Base-by-base conservation (phyloP, 2,888 invertebrate species). In the Harpalus rubripes region DNA sequence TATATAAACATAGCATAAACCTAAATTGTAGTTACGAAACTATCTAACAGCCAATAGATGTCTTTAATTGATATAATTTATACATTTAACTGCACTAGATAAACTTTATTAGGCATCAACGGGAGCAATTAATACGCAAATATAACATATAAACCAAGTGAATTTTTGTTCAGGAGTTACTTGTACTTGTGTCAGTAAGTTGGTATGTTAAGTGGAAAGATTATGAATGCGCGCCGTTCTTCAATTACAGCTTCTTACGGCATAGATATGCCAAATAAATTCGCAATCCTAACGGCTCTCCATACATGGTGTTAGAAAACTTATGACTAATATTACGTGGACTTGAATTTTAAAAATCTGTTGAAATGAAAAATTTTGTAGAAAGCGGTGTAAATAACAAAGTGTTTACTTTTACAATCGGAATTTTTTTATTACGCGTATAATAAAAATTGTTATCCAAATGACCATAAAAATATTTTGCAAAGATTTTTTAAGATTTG, bases 101-200 rank as follows among this genome's bases (percentile, higher is more conserved):
- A 18, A 44, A 63, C 63, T 39, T 8, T 22, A 81, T 61, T 26
- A 63, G n/a, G 52, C 52, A 65, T 65, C 44, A 65, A 81, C 65
- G 65, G 16, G 65, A 52, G n/a, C 65, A 81, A 81, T 81, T 81
- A 81, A 81, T 68, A 39, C 68, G 32, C 68, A 68, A 39, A 59
- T 79, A 59, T 15, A 26, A 79, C 32, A 79, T 52, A 52, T 22
- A 79, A 32, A 59, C 18, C 26, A 15, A 2, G 12, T 26, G 59
- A 26, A 79, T 79, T 79, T 78, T 58, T 18, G 7, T 74, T 52
- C 12, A 7, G 18, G 56, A 74, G 41, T 15, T 76, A 76, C 52
- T 58, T 61, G 80, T 61, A 59, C 52, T 58, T 61, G 80, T 61
- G 32, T 78, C 8, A 56, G 78, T 56, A 78, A 56, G 78, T 78